These are phyloP conservation scores for Littorina saxatilis DNA, from an alignment of 1,140 invertebrate genomes.

Conservation along the genomic window DNA sequence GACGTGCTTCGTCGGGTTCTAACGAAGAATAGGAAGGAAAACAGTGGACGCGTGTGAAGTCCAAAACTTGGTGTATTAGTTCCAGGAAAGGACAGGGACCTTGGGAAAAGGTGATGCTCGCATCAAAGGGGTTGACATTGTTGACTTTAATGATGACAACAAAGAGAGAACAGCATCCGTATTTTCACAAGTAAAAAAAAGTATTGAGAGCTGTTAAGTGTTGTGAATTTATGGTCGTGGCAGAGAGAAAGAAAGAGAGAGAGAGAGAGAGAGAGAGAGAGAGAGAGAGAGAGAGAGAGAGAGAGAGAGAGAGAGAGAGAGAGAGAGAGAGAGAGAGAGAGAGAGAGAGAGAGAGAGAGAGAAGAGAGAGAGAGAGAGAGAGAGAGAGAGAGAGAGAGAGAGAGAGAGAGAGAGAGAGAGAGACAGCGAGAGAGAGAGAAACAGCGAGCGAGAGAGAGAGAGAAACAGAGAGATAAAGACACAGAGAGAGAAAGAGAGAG, in stretches of 20 bases:
- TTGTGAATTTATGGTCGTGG: background rate
- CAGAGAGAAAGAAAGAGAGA: slow-evolving; percentile 12
- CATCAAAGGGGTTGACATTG: background rate
- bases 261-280: slow-evolving; percentile 18
- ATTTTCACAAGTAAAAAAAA: background rate
- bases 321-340: background rate
- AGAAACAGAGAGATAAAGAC: too few species aligned
- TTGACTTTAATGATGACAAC: background rate
- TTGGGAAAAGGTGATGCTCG: background rate
- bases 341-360: background rate
- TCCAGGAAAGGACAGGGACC: background rate
- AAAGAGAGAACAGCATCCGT: background rate
- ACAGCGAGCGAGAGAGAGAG: too few species aligned
- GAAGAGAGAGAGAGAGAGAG: slow-evolving; percentile 1
- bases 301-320: background rate
- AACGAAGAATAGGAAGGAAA: too few species aligned
- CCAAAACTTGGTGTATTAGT: background rate
- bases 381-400: background rate
- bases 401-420: background rate
- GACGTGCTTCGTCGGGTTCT: too few species aligned
- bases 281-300: background rate
- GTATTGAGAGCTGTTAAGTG: background rate
- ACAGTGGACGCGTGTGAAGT: too few species aligned
- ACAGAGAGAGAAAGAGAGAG: background rate
- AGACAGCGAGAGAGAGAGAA: too few species aligned